These are phyloP conservation scores for Drosophila nannoptera DNA, from an alignment of 1,140 invertebrate species.

Conservation along the genomic window DNA sequence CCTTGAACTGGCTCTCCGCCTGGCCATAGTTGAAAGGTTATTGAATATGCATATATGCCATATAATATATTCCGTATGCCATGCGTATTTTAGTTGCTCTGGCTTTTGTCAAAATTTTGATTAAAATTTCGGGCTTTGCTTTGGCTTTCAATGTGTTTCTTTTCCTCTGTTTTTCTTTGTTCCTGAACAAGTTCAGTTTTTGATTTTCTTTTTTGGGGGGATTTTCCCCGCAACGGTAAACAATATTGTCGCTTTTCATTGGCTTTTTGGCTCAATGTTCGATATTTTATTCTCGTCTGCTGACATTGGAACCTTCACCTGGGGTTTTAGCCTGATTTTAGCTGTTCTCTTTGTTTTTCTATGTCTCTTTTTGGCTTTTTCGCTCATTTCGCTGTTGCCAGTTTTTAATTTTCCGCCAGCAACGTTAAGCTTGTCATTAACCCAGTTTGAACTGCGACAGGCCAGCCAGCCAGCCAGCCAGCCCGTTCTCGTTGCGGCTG, in stretches of 20 bases:
- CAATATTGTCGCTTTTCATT: constrained; percentile 37
- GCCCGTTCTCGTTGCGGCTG: constrained; percentile 22
- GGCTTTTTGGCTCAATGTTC: constrained; percentile 33
- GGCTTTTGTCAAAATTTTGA: constrained; percentile 50
- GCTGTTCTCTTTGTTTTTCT: too few relatives aligned
- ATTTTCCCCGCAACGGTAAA: constrained; percentile 43
- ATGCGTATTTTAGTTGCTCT: constrained; percentile 25
- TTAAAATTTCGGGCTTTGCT: constrained; percentile 59
- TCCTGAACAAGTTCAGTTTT: constrained; percentile 12
- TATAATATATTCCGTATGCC: background rate
- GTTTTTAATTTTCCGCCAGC: constrained; percentile 68
- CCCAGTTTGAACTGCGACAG: constrained; percentile 65
- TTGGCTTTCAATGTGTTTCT: constrained; percentile 49
- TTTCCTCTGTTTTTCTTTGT: constrained; percentile 6
- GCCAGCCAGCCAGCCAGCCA: background rate
- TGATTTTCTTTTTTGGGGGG: constrained; percentile 60
- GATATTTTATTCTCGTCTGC: constrained; percentile 56
- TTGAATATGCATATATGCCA: background rate
- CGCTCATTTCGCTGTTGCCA: constrained; percentile 30
- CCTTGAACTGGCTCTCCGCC: too few relatives aligned
- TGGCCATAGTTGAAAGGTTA: too few relatives aligned
- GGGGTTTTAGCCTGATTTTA: constrained; percentile 41
- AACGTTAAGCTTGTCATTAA: constrained; percentile 75
- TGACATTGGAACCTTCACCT: constrained; percentile 46
- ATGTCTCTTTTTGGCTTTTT: constrained; percentile 17